Conservation (phyloP, 2,888 invertebrate genomes). For the Clitarchus hookeri region DNA sequence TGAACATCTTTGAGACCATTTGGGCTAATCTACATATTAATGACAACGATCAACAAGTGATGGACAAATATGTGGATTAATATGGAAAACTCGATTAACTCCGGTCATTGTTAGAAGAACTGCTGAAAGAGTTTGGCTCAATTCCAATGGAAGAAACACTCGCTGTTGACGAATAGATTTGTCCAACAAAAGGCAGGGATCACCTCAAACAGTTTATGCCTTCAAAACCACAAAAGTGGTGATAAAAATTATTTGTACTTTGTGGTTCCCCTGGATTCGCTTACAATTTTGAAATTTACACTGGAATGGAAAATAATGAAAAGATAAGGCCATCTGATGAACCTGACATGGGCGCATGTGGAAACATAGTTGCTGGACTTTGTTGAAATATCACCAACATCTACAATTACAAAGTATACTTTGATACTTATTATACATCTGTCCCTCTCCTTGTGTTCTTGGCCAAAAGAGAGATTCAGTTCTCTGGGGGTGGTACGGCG, state of each 20-base stretch:
- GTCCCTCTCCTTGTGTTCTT: no score
- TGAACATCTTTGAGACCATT: no score
- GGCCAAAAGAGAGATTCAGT: no score
- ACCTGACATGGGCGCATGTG: background rate
- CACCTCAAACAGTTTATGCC: background rate
- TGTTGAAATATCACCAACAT: background rate
- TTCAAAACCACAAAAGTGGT: background rate
- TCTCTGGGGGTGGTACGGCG: no score
- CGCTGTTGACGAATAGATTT: background rate
- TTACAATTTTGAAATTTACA: conserved; percentile 50
- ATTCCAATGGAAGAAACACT: background rate
- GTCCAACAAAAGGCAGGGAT: background rate
- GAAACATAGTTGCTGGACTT: background rate
- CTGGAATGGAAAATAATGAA: conserved; percentile 38
- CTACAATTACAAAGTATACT: background rate
- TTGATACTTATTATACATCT: background rate
- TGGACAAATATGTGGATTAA: background rate
- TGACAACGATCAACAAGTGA: background rate
- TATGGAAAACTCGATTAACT: background rate
- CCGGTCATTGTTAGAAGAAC: background rate
- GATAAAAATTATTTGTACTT: conserved; percentile 41
- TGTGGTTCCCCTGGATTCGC: conserved; percentile 47
- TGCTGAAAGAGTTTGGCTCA: background rate
- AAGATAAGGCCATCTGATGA: background rate
- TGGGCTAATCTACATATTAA: background rate